These are phyloP conservation scores for Pampusana beccarii DNA, from an alignment of 2,113 vertebrate genomes.

Conservation along the genomic window DNA sequence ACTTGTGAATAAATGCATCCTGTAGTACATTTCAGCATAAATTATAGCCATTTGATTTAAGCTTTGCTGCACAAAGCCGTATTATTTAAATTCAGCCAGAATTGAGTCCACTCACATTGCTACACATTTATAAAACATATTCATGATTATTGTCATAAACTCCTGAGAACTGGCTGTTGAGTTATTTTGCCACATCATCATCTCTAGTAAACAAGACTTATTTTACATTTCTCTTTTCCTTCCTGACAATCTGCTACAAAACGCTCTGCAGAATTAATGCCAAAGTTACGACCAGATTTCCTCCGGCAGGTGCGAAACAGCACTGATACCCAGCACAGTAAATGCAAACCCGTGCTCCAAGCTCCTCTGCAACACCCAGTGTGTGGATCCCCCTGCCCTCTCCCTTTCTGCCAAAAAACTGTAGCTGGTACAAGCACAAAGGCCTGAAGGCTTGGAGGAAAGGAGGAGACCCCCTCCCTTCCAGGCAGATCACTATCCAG, in stretches of 20 bases:
- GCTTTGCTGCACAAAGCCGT: slow-evolving; percentile 23
- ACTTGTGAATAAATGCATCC: slow-evolving; percentile 64
- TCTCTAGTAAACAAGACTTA: slow-evolving; percentile 60
- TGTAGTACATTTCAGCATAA: slow-evolving; percentile 49
- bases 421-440: no score
- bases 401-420: no score
- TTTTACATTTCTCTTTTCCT: slow-evolving; percentile 31
- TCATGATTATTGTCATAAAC: slow-evolving; percentile 61
- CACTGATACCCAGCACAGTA: neutral
- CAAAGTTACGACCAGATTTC: neutral
- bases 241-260: slow-evolving; percentile 36
- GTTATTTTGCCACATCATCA: slow-evolving; percentile 61
- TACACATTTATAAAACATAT: slow-evolving; percentile 39
- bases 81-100: slow-evolving; percentile 23
- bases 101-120: slow-evolving; percentile 40
- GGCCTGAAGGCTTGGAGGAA: no score
- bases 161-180: slow-evolving; percentile 13
- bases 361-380: no score
- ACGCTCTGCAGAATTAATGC: neutral
- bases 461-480: no score
- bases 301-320: neutral
- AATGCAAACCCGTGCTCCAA: neutral
- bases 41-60: slow-evolving; percentile 46
- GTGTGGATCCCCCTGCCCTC: no score
- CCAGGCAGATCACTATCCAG: neutral